Percentiles rank a stretch among this genome's conserved stretches.
Conservation (phyloP, 1,140 invertebrate species). For the Diachasma alloeum region DNA sequence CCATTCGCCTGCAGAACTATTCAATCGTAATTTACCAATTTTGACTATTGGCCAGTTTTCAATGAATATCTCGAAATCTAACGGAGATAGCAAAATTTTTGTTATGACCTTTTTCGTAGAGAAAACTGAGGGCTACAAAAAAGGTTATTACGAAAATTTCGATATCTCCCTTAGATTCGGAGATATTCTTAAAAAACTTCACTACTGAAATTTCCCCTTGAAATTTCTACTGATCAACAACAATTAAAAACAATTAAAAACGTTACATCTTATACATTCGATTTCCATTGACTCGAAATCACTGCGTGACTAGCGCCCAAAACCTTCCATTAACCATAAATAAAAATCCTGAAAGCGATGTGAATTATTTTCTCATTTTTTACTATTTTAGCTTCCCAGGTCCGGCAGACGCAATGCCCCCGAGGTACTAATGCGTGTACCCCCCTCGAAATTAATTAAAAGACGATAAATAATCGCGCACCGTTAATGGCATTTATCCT, state of each 20-base stretch:
- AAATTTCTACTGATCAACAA: not conserved
- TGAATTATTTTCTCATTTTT: conserved; percentile 54
- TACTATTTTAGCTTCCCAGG: conserved; percentile 67
- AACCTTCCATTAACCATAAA: conserved; percentile 6
- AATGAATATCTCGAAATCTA: too few relatives aligned
- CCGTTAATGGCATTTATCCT: not conserved
- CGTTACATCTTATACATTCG: conserved; percentile 64
- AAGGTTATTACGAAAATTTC: too few relatives aligned
- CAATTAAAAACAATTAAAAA: conserved; percentile 10
- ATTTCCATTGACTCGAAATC: not conserved
- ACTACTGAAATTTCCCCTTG: too few relatives aligned
- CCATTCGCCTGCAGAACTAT: too few relatives aligned
- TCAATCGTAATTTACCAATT: too few relatives aligned
- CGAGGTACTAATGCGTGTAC: conserved; percentile 60
- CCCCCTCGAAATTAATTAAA: conserved; percentile 33
- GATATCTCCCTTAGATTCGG: too few relatives aligned
- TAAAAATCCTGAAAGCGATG: conserved; percentile 51
- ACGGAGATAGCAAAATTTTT: too few relatives aligned
- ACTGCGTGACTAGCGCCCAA: not conserved
- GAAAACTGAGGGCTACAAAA: too few relatives aligned
- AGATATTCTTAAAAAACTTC: too few relatives aligned
- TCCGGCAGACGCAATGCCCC: conserved; percentile 66
- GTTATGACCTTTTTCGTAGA: too few relatives aligned
- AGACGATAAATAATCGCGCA: conserved; percentile 27
- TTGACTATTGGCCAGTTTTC: too few relatives aligned